These are phyloP conservation scores for Junonia oenone DNA, from an alignment of 2,888 invertebrate genomes.

Conservation along the genomic window DNA sequence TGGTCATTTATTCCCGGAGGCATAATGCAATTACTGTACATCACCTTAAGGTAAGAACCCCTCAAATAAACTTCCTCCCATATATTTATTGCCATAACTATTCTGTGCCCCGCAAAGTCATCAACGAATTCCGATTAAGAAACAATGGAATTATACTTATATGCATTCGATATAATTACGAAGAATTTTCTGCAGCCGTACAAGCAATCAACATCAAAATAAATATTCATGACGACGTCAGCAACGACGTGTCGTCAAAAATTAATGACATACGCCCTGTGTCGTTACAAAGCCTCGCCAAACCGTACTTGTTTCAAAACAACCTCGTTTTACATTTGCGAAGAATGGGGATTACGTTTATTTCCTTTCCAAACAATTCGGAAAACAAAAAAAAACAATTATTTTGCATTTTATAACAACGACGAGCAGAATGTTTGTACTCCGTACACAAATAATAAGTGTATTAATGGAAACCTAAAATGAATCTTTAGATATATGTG, in stretches of 20 bases:
- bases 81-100: too few species aligned
- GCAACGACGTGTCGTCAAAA: constrained; percentile 24
- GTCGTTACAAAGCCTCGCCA: constrained; percentile 18
- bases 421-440: too few species aligned
- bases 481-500: too few species aligned
- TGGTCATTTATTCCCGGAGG: too few species aligned
- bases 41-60: too few species aligned
- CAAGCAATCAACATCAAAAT: constrained; percentile 26
- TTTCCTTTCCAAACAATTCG: not conserved
- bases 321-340: constrained; percentile 23
- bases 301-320: constrained; percentile 18
- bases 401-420: not conserved
- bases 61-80: too few species aligned
- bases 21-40: too few species aligned
- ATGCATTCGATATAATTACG: constrained; percentile 1
- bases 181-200: constrained; percentile 15
- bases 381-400: not conserved
- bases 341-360: constrained; percentile 1
- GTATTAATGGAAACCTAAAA: too few species aligned
- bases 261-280: constrained; percentile 26
- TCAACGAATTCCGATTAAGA: not conserved
- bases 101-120: too few species aligned
- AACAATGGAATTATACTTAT: not conserved
- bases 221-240: constrained; percentile 27
- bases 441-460: too few species aligned